Evolutionary conservation across 2,797 vertebrate species (phyloP).

Genomic region (Halcyon leucocephala): DNA sequence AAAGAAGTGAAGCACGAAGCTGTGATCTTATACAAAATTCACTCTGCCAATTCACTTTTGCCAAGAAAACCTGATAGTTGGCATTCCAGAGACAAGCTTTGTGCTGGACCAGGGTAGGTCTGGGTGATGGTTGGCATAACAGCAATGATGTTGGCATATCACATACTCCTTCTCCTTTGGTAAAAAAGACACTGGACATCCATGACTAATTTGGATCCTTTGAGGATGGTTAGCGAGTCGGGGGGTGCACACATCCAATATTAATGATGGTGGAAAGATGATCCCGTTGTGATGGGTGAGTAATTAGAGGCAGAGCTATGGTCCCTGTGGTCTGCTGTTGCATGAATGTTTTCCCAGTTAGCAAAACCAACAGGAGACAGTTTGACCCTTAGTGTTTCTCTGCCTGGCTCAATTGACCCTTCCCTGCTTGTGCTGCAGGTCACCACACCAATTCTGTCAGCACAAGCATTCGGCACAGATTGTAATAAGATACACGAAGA

Average conservation of each 20-base stretch:
- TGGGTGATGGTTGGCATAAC: not conserved
- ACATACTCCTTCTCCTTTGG: not conserved
- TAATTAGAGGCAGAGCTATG: not conserved
- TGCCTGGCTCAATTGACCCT: fast-evolving
- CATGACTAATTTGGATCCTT: not conserved
- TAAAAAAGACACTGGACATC: not conserved
- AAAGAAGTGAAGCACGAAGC: not conserved
- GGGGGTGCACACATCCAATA: no score
- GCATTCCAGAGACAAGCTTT: not conserved
- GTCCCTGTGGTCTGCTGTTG: not conserved
- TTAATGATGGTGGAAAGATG: not conserved
- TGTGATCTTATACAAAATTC: not conserved
- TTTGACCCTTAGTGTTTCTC: not conserved
- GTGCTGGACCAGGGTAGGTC: not conserved
- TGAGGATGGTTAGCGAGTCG: not conserved
- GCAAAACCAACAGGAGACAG: not conserved
- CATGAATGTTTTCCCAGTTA: not conserved
- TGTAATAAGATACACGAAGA: not conserved
- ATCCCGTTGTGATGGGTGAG: not conserved
- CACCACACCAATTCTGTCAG: not conserved
- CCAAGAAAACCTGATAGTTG: not conserved
- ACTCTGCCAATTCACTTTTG: not conserved
- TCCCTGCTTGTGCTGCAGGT: not conserved
- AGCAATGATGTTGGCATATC: not conserved
- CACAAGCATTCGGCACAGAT: not conserved